Percentiles rank a stretch among this genome's conserved stretches.
These are phyloP conservation scores for Lysandra bellargus DNA, from an alignment of 2,888 invertebrate species.

Conservation along the genomic window DNA sequence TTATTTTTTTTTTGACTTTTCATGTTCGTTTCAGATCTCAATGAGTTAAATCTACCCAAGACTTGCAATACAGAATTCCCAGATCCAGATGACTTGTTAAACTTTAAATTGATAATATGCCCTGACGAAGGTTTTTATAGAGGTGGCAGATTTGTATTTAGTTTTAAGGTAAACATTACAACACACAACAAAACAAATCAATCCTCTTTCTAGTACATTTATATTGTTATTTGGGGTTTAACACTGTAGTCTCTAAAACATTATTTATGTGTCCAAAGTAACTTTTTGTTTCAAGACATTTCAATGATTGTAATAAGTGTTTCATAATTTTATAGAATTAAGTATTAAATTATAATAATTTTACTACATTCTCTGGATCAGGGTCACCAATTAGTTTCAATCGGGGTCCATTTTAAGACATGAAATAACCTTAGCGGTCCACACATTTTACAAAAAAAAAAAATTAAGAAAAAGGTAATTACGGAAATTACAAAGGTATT, in stretches of 20 bases:
- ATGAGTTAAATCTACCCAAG: constrained; percentile 97
- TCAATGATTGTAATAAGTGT: background rate
- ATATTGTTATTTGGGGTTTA: background rate
- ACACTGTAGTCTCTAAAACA: too few species aligned
- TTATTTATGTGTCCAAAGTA: too few species aligned
- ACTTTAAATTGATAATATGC: constrained; percentile 96
- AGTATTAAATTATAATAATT: background rate
- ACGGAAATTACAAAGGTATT: too few species aligned
- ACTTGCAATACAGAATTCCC: constrained; percentile 98
- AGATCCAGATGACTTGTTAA: constrained; percentile 96
- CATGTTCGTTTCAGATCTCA: constrained; percentile 88
- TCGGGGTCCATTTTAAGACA: too few species aligned
- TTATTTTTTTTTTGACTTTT: background rate
- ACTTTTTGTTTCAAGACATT: background rate
- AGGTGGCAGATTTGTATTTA: constrained; percentile 96
- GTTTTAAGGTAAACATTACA: constrained; percentile 86
- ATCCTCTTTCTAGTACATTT: background rate
- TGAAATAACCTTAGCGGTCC: too few species aligned
- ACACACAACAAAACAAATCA: background rate
- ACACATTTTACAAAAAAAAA: too few species aligned
- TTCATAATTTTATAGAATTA: background rate
- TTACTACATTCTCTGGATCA: background rate
- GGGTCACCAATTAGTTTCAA: too few species aligned
- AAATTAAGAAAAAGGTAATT: too few species aligned
- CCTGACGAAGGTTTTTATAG: constrained; percentile 99